Evolutionary conservation across 2,113 vertebrate species (phyloP).

Genomic region (Potamarius usumacintae): DNA sequence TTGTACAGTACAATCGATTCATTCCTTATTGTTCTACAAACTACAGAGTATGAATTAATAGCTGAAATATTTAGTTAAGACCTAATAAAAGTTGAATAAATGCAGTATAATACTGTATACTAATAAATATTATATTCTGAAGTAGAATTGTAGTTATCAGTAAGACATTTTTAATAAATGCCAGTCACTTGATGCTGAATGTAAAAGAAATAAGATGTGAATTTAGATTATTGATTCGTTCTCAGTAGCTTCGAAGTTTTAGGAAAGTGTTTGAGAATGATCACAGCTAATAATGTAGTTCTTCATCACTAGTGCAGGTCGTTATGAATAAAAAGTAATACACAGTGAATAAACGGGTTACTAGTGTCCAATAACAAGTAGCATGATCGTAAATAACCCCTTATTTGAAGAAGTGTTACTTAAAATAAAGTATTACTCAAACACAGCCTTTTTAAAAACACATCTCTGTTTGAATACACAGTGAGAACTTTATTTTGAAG

Average conservation of each 20-base stretch:
- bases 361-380: neutral
- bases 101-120: neutral
- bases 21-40: neutral
- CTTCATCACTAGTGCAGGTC: neutral
- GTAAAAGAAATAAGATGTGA: neutral
- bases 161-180: neutral
- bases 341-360: neutral
- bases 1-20: neutral
- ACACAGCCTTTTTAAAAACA: neutral
- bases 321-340: neutral
- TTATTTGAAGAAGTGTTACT: neutral
- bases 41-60: neutral
- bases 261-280: neutral
- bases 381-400: neutral
- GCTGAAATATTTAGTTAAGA: neutral
- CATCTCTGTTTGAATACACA: neutral
- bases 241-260: neutral
- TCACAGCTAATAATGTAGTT: neutral
- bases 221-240: neutral
- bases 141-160: neutral
- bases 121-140: neutral
- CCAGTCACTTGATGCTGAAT: neutral
- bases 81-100: neutral
- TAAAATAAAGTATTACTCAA: neutral
- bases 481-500: neutral